Evolutionary conservation across 2,888 invertebrate species (phyloP).

Genomic region (Xanthorhoe designata): DNA sequence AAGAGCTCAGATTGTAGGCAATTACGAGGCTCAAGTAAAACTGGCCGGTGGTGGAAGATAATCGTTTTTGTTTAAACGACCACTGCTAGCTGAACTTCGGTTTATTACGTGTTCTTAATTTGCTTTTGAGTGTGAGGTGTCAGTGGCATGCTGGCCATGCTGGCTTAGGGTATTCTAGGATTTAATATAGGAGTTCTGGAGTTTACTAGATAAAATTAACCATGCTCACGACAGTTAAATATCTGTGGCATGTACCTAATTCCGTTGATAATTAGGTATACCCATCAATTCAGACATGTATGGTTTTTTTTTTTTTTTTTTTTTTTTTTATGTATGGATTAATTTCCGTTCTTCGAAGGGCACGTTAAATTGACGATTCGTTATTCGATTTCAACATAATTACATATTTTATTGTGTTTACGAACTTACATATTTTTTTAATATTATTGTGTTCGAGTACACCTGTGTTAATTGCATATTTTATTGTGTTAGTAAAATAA

Average conservation of each 20-base stretch:
- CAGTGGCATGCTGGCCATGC: constrained; percentile 28
- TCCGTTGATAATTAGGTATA: too few relatives aligned
- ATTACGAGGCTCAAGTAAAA: constrained; percentile 38
- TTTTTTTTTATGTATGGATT: too few relatives aligned
- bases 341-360: not conserved
- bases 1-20: constrained; percentile 35
- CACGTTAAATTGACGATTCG: not conserved
- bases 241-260: not conserved
- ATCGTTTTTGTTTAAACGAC: constrained; percentile 40
- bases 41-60: constrained; percentile 35
- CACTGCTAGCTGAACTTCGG: constrained; percentile 37
- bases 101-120: constrained; percentile 41
- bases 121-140: constrained; percentile 29
- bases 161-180: constrained; percentile 26
- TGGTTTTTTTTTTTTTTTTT: too few relatives aligned
- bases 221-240: not conserved
- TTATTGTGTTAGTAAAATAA: too few relatives aligned
- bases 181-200: not conserved
- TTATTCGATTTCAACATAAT: too few relatives aligned
- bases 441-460: too few relatives aligned
- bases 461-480: too few relatives aligned
- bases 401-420: too few relatives aligned
- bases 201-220: not conserved
- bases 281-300: too few relatives aligned
- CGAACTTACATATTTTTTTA: too few relatives aligned